Conservation (phyloP, 1,140 invertebrate genomes). For the Drosophila ananassae region DNA sequence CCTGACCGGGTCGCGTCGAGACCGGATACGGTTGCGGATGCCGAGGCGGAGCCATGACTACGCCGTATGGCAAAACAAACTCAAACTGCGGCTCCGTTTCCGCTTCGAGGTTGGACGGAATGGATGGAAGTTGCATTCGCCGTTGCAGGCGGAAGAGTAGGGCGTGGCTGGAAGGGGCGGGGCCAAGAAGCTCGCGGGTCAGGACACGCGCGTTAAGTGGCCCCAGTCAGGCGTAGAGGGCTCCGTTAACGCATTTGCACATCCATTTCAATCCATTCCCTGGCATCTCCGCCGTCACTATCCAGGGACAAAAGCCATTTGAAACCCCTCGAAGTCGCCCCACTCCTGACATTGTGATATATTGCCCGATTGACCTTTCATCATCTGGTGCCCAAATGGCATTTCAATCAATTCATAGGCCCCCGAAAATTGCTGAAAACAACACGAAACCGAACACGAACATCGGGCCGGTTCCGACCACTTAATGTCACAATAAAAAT, state of each 20-base stretch:
- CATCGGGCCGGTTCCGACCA: constrained; percentile 48
- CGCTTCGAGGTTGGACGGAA: constrained; percentile 38
- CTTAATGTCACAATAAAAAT: constrained; percentile 83
- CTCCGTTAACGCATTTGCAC: constrained; percentile 50
- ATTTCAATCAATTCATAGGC: constrained; percentile 78
- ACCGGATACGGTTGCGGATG: constrained; percentile 36
- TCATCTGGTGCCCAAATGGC: constrained; percentile 53
- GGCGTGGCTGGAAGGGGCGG: not conserved
- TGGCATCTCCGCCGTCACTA: not conserved
- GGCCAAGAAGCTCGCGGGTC: not conserved
- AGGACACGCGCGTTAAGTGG: constrained; percentile 35
- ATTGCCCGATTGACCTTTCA: constrained; percentile 60
- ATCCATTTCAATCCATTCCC: constrained; percentile 22
- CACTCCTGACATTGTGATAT: constrained; percentile 42
- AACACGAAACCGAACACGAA: constrained; percentile 25
- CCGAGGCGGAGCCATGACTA: constrained; percentile 57
- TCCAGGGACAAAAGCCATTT: constrained; percentile 23
- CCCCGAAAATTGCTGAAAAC: constrained; percentile 26
- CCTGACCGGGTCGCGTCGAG: not conserved
- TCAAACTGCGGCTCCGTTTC: constrained; percentile 41
- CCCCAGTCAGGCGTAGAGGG: constrained; percentile 15
- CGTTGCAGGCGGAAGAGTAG: constrained; percentile 35
- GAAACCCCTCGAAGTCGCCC: not conserved
- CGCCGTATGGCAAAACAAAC: constrained; percentile 70
- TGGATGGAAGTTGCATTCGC: constrained; percentile 43